phyloP scores from a whole-genome alignment of 2,797 vertebrate genomes.

The Rhinatrema bivittatum region DNA sequence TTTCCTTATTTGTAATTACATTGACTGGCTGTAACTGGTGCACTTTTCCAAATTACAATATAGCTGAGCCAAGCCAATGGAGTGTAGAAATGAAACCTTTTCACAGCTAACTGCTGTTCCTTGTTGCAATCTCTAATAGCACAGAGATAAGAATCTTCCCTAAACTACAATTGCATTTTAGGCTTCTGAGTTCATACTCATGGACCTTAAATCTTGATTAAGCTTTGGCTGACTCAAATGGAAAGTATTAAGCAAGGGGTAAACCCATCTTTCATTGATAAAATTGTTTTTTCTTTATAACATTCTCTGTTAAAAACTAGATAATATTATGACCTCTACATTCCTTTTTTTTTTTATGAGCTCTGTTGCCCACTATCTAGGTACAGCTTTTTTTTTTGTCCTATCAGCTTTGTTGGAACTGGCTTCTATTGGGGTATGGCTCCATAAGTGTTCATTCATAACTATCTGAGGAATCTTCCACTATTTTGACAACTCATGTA shows the following conservation, averaged over 20 bases:
- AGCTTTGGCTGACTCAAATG: slow-evolving; percentile 19
- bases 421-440: too few relatives aligned
- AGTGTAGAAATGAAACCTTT: slow-evolving; percentile 30
- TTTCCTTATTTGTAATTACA: slow-evolving; percentile 43
- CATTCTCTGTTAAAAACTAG: too few relatives aligned
- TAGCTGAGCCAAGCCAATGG: slow-evolving; percentile 31
- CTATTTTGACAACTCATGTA: too few relatives aligned
- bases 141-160: slow-evolving; percentile 24
- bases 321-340: too few relatives aligned
- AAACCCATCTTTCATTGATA: too few relatives aligned
- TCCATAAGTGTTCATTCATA: too few relatives aligned
- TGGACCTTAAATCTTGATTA: slow-evolving; percentile 35
- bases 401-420: too few relatives aligned
- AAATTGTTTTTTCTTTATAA: too few relatives aligned
- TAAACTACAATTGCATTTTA: slow-evolving; percentile 20
- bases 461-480: too few relatives aligned
- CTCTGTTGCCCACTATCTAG: too few relatives aligned
- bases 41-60: slow-evolving; percentile 50
- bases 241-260: slow-evolving; percentile 26
- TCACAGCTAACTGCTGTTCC: slow-evolving; percentile 20
- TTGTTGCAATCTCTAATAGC: slow-evolving; percentile 18
- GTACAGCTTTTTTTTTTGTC: too few relatives aligned
- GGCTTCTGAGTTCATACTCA: slow-evolving; percentile 15
- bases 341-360: too few relatives aligned
- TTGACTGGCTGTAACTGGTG: slow-evolving; percentile 25